These are phyloP conservation scores for Neotoxoptera formosana DNA, from an alignment of 1,140 invertebrate species.

Conservation along the genomic window DNA sequence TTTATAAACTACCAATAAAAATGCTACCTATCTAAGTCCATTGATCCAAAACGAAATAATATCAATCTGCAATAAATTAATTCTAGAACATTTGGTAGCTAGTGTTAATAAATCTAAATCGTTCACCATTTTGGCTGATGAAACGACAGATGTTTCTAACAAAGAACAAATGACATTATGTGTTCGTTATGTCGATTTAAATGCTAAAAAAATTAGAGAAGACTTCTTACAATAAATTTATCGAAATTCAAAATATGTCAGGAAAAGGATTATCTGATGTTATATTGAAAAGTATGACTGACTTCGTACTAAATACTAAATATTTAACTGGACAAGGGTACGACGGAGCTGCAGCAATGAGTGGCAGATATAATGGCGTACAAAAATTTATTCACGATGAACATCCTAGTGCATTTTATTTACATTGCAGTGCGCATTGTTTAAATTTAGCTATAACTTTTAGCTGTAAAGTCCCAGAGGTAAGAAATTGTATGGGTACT, in stretches of 20 bases:
- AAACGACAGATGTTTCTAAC: not conserved
- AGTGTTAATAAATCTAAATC: not conserved
- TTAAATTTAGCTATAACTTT: no score
- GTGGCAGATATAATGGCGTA: no score
- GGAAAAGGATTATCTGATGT: no score
- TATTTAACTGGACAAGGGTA: no score
- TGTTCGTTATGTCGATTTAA: not conserved
- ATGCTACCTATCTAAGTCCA: not conserved
- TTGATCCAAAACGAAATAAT: not conserved
- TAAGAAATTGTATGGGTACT: no score
- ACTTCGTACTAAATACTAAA: no score
- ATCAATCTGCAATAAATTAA: not conserved
- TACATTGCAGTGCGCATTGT: no score
- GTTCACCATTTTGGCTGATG: not conserved
- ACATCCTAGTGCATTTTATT: no score
- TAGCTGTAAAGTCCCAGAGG: no score
- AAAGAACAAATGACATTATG: not conserved
- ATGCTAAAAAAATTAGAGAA: not conserved
- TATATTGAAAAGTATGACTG: no score
- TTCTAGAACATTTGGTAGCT: not conserved
- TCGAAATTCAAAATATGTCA: not conserved
- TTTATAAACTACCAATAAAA: not conserved
- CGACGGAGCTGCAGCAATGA: no score
- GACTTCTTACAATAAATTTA: not conserved
- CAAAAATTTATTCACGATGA: no score